Evolutionary conservation across 2,797 vertebrate species (phyloP).

Genomic region (Spizella passerina): DNA sequence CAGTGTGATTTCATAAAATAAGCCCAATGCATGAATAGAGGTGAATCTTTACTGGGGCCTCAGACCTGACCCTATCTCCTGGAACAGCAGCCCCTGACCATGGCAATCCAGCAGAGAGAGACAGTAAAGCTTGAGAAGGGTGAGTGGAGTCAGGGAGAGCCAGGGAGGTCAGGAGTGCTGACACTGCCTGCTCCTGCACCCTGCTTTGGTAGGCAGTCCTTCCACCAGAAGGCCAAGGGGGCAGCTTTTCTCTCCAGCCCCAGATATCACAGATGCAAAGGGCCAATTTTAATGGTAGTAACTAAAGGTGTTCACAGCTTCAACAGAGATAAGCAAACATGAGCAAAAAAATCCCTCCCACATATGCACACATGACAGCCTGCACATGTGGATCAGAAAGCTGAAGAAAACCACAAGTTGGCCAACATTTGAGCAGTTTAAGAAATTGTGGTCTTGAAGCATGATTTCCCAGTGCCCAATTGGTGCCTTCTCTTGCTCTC

Average conservation of each 20-base stretch:
- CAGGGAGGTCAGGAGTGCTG: neutral
- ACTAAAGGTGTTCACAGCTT: neutral
- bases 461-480: fast-evolving
- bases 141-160: neutral
- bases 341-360: neutral
- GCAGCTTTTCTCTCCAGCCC: neutral
- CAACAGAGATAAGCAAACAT: neutral
- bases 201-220: neutral
- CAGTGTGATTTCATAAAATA: neutral
- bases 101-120: neutral
- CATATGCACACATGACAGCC: fast-evolving
- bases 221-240: neutral
- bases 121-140: fast-evolving
- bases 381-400: neutral
- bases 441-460: fast-evolving
- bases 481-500: no score
- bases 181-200: fast-evolving
- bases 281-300: fast-evolving
- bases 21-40: neutral
- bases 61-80: fast-evolving
- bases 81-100: neutral
- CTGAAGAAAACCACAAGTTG: fast-evolving
- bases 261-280: neutral
- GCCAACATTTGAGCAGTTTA: neutral
- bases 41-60: neutral